A percentile compares a stretch with the other conserved stretches of the same genome.
Conservation (phyloP, 64 coral and sea anemone genomes). For the Porites australiensis region DNA sequence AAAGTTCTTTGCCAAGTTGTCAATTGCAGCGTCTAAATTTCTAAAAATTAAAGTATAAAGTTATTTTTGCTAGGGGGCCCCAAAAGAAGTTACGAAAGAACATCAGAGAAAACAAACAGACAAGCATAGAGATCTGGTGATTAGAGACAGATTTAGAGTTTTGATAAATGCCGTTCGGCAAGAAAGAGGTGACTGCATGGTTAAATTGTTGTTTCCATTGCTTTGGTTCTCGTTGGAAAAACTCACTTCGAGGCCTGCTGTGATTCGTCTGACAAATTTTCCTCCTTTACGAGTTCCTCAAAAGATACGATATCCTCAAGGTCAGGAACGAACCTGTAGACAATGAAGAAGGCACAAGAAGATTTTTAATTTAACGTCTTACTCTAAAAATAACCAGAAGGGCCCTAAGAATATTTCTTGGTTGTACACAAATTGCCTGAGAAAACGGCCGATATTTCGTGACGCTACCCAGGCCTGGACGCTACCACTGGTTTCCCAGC, state of each 20-base stretch:
- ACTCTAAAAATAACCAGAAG: too few species aligned
- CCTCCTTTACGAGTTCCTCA: constrained; percentile 94
- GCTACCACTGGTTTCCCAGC: too few species aligned
- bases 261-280: constrained; percentile 80
- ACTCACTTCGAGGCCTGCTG: constrained; percentile 79
- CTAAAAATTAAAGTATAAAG: constrained; percentile 22
- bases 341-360: not conserved
- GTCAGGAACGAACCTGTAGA: constrained; percentile 87
- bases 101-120: not conserved
- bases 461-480: too few species aligned
- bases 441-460: too few species aligned
- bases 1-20: constrained; percentile 96
- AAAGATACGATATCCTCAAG: constrained; percentile 97
- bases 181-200: not conserved
- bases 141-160: too few species aligned
- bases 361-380: too few species aligned
- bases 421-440: too few species aligned
- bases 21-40: constrained; percentile 87
- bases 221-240: not conserved
- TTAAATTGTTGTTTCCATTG: not conserved
- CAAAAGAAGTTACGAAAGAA: too few species aligned
- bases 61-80: not conserved
- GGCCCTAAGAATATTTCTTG: too few species aligned
- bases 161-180: too few species aligned
- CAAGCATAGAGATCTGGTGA: too few species aligned